Base-by-base conservation (phyloP, 2,888 invertebrate genomes). In the Drosophila histrio region DNA sequence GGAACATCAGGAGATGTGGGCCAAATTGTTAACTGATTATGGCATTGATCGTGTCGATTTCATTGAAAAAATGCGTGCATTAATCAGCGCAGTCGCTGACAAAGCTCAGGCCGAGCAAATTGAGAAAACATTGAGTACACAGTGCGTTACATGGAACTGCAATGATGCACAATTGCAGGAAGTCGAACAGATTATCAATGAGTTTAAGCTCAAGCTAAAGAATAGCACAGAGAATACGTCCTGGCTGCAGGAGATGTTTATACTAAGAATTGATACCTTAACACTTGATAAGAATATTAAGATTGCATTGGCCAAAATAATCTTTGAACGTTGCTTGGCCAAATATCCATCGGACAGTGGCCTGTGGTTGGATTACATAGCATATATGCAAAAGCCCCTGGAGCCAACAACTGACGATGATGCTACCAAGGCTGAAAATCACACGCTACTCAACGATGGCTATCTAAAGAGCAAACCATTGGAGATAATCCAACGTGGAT, bases 321-420 rank as follows among this genome's bases (percentile, higher is more conserved):
- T 85, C 7, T 82, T 60, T 8, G 81, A 82, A 24, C 63, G 61
- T 2, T 47, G 34, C 15, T n/a, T 85, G 3, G 24, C 64, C 13
- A 75, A 77, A 39, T 79, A 53, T 38, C 62, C 72, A 3, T 47
- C 22, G 0, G 60, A 57, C 0, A 60, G 58, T n/a, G 13, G 8
- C 2, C 28, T 82, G 6, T 82, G 81, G 81, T 4, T 77, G 2
- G 63, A 70, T n/a, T 81, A 79, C 34, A 52, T 85, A 1, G 7
- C 26, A 0, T 71, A 60, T 6, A 66, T 79, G 11, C 30, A 64
- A 11, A 56, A 43, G 13, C 24, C 32, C 1, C 1, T 21, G 1
- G 36, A 21, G 11, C 2, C 26, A 3, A 5, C 1, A 0, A 9
- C 46, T 1, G 43, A 17, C 0, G 38, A 53, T 1, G n/a, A 2